These are phyloP conservation scores for Gulo gulo DNA, from an alignment of 2,113 vertebrate genomes.

Conservation along the genomic window DNA sequence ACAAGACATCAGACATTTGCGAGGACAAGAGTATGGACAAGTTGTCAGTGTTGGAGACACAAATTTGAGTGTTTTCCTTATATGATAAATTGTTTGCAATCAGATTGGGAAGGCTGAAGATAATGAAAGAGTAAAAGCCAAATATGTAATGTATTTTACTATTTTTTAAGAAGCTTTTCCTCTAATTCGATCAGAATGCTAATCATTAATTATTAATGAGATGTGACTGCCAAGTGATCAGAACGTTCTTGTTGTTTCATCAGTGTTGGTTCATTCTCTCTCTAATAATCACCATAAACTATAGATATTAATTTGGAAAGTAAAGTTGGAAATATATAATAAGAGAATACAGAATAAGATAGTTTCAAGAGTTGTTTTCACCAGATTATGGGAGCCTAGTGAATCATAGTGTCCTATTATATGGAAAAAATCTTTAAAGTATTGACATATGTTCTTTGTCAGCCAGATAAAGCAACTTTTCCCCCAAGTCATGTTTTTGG, in stretches of 20 bases:
- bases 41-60: neutral
- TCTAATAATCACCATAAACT: neutral
- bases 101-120: neutral
- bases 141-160: neutral
- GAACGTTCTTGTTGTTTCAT: neutral
- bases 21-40: neutral
- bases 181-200: neutral
- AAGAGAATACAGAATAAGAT: neutral
- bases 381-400: neutral
- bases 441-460: neutral
- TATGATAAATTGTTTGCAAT: neutral
- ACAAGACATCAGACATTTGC: neutral
- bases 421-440: neutral
- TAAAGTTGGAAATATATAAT: neutral
- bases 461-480: neutral
- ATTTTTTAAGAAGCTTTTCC: neutral
- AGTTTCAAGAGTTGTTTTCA: neutral
- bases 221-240: neutral
- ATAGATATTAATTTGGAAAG: neutral
- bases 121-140: neutral
- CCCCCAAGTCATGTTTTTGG: neutral
- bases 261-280: neutral
- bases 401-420: neutral
- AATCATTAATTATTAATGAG: constrained; percentile 4
- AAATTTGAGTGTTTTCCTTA: neutral